A percentile compares a stretch with the other conserved stretches of the same genome.
These are phyloP conservation scores for Caradrina kadenii DNA, from an alignment of 2,888 invertebrate species.

Conservation along the genomic window DNA sequence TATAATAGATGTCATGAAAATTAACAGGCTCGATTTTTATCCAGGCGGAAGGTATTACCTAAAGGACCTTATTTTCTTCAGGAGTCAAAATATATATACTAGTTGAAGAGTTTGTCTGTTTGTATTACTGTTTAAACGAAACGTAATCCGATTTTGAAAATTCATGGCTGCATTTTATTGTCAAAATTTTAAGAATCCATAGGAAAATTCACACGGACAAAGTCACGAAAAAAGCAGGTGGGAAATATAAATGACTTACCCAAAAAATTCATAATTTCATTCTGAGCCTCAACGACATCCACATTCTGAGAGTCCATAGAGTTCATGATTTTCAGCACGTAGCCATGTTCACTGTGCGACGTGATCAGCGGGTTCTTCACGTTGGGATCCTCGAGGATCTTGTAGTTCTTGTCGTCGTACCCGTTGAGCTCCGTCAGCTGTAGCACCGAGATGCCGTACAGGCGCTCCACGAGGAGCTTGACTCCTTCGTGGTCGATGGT, in stretches of 20 bases:
- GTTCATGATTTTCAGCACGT: slow-evolving; percentile 96
- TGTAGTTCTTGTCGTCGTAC: slow-evolving; percentile 95
- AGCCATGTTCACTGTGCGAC: slow-evolving; percentile 91
- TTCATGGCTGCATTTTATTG: no score
- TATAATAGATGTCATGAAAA: no score
- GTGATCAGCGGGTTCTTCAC: slow-evolving; percentile 91
- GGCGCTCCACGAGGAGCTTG: slow-evolving; percentile 86
- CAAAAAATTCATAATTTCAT: slow-evolving; percentile 93
- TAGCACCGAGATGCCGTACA: slow-evolving; percentile 92
- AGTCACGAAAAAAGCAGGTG: neutral
- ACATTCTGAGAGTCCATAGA: slow-evolving; percentile 94
- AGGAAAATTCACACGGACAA: neutral
- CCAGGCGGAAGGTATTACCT: no score
- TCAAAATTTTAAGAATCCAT: no score
- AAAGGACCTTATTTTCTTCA: no score
- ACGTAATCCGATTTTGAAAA: no score
- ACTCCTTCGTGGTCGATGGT: slow-evolving; percentile 88
- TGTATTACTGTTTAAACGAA: no score
- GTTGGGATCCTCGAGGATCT: slow-evolving; percentile 90
- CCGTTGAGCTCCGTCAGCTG: slow-evolving; percentile 92
- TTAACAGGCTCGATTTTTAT: no score
- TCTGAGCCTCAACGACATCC: slow-evolving; percentile 93
- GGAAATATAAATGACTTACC: slow-evolving; percentile 83
- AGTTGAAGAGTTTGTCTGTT: no score
- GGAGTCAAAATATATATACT: no score